Base-by-base conservation (phyloP, 2,113 vertebrate genomes). In the Malurus elegans region DNA sequence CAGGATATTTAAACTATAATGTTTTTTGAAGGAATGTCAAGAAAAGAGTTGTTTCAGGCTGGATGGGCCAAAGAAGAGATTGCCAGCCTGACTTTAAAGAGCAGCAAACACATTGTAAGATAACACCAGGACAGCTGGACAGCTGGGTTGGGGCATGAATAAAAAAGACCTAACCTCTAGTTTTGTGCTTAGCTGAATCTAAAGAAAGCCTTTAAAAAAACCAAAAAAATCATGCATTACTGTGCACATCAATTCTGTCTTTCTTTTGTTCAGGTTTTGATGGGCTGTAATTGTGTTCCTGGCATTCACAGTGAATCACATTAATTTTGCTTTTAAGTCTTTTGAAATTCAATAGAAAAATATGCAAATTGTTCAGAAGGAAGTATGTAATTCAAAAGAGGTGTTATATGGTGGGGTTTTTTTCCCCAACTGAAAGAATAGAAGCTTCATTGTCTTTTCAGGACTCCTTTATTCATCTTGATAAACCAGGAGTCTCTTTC, bases 311-410 rank as follows among this genome's bases (percentile, higher is more conserved):
- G 51, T 73, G 90, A 97, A 96, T 76, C 74, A 82, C 94, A 87
- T 84, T 97, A 96, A 97, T 96, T 97, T 93, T 88, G 31, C 91
- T 88, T 93, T 86, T 95, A 97, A 96, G 51, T 34, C 72, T 90
- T 95, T 92, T 75, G 79, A 90, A 95, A 95, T 91, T 75, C 89
- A 87, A 69, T 87, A 85, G 91, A 48, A 82, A 92, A 79, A 93
- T 92, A 84, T 81, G 67, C 89, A 95, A 96, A 96, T 53, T 53
- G 14, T 92, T 81, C 47, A 85, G 75, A 58, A 84, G 38, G 54
- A 93, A 71, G 50, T 90, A 86, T 71, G 79, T 85, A 88, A 81
- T 91, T 91, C 74, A 73, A 47, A 94, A 62, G 69, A 95, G 50
- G 82, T 93, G 18, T 92, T 92, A 64, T 69, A 32, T 42, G 36